phyloP scores from a whole-genome alignment of 2,113 vertebrate species.

The Struthidea cinerea region DNA sequence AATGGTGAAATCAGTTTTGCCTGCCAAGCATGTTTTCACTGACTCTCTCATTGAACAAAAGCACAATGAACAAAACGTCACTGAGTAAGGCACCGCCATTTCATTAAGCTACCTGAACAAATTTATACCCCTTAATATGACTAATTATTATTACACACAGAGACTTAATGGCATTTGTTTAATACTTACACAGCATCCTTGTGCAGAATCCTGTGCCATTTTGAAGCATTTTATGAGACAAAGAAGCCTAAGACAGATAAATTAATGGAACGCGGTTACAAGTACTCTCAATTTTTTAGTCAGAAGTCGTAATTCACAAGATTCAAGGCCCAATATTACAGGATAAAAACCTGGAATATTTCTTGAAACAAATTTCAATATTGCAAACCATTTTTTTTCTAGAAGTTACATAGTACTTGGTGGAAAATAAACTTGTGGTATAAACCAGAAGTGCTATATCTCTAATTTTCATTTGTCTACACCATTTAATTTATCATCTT shows the following conservation, averaged over 20 bases:
- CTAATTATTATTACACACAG: neutral
- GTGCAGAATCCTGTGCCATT: neutral
- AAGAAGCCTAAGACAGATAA: neutral
- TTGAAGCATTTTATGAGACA: neutral
- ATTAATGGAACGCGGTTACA: neutral
- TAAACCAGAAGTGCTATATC: neutral
- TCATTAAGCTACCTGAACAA: neutral
- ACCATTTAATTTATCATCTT: neutral
- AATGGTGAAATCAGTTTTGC: neutral
- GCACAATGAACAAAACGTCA: neutral
- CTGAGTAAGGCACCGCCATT: neutral
- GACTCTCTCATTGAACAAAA: neutral
- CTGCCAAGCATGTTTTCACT: neutral
- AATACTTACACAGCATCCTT: neutral
- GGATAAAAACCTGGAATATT: neutral
- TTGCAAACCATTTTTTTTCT: neutral
- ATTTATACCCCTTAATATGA: neutral
- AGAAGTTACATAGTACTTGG: neutral
- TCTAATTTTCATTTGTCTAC: neutral
- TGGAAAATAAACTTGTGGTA: neutral
- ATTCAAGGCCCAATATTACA: neutral
- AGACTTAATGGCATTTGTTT: neutral
- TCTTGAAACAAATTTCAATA: neutral
- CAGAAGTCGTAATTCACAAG: neutral
- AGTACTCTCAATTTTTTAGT: rapidly evolving